Conservation (phyloP, 2,797 vertebrate species). For the Lycodopsis pacificus region DNA sequence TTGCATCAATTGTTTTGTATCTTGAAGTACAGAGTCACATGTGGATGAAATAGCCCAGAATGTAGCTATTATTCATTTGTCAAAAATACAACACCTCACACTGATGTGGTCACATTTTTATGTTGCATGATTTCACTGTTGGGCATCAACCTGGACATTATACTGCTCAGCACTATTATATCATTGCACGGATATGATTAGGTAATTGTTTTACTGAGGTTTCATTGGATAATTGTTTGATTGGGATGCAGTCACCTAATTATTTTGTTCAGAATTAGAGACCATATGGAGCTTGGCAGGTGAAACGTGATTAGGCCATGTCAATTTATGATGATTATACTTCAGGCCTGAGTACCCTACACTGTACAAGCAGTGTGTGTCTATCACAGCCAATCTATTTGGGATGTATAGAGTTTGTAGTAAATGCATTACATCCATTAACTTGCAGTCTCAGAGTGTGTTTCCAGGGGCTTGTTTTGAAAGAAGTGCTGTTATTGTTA, state of each 20-base stretch:
- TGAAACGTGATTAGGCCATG: slow-evolving; percentile 70
- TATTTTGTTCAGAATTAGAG: slow-evolving; percentile 60
- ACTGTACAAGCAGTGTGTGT: slow-evolving; percentile 44
- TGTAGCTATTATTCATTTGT: slow-evolving; percentile 2
- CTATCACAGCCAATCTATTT: slow-evolving; percentile 34
- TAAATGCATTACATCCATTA: slow-evolving; percentile 49
- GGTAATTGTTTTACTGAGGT: slow-evolving; percentile 65
- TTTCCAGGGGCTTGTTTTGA: slow-evolving; percentile 38
- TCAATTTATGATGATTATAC: slow-evolving; percentile 72
- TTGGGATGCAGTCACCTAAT: slow-evolving; percentile 63
- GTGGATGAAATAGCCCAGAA: neutral
- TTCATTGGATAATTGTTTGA: slow-evolving; percentile 73
- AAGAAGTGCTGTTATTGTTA: slow-evolving; percentile 38
- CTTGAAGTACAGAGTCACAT: neutral
- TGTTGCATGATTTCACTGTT: slow-evolving; percentile 16
- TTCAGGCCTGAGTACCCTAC: slow-evolving; percentile 26
- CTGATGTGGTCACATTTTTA: slow-evolving; percentile 15
- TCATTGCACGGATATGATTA: slow-evolving; percentile 42
- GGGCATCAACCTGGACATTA: slow-evolving; percentile 13
- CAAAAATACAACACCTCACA: slow-evolving; percentile 1
- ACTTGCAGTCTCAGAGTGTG: slow-evolving; percentile 1
- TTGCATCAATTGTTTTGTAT: slow-evolving; percentile 9
- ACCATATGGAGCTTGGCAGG: slow-evolving; percentile 74
- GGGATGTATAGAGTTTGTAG: slow-evolving; percentile 35
- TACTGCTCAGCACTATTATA: slow-evolving; percentile 15